Evolutionary conservation across 2,888 invertebrate species (phyloP), one percentile per base, ranked within the genome.

Genomic region (Craniophora ligustri): DNA sequence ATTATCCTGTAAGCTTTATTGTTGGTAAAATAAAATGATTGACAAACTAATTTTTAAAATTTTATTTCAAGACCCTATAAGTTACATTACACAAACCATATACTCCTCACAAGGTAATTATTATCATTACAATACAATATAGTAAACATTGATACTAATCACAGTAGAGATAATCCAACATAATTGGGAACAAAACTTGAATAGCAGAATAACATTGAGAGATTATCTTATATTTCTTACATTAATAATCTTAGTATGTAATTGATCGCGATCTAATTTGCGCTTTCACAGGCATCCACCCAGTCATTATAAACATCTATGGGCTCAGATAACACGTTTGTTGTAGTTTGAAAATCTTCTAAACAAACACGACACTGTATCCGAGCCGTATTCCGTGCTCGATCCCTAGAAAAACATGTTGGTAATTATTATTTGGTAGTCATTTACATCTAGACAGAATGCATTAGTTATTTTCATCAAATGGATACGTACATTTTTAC

Each of bases 251-350:
- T n/a, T n/a, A 61, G 39, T 51, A 26, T 26, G 26, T 26, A 66
- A 58, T 34, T 48, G 55, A 42, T 57, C 34, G 23, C 31, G 23
- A 70, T 69, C 76, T 90, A 92, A 76, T 88, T 99, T 49, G 99
- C 99, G 76, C 94, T 95, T 94, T 99, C 99, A 92, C 99, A 99
- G 0, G 99, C 99, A 94, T 99, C 99, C 58, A 99, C 99, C 99
- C 99, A 99, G 87, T 99, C 99, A 90, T 99, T 99, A 87, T 99
- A 99, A 11, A 99, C 99, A 94, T 99, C 99, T 71, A 99, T 96
- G 5, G 99, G 97, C 88, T 99, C 99, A 6, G 99, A 99, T 56
- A 99, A 94, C 81, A 98, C 97, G 91, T 99, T 99, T 68, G 99
- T 98, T 21, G 96, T 96, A 0, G 99, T 98, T 87, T 99, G 99